Evolutionary conservation across 2,888 invertebrate genomes (phyloP).

Genomic region (Diplazon laetatorius): DNA sequence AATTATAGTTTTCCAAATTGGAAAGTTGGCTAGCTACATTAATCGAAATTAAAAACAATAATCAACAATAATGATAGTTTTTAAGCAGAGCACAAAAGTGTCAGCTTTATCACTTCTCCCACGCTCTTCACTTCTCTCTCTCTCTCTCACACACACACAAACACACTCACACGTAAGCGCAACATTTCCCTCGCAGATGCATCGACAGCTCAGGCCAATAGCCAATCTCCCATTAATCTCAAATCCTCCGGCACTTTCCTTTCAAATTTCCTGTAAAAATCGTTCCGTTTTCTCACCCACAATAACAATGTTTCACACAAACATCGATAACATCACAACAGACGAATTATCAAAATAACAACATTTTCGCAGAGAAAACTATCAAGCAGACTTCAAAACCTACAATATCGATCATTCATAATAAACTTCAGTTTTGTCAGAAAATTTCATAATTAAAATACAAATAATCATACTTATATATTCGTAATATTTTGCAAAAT

Average conservation of each 20-base stretch:
- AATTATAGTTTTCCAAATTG: too few species aligned
- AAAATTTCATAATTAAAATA: too few species aligned
- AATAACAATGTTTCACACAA: background rate
- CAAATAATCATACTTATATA: too few species aligned
- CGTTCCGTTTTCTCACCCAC: conserved; percentile 19
- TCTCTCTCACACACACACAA: conserved; percentile 30
- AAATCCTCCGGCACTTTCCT: conserved; percentile 44
- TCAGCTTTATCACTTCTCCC: conserved; percentile 1
- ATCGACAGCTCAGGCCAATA: conserved; percentile 32
- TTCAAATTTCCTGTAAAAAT: conserved; percentile 42
- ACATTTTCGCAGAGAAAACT: background rate
- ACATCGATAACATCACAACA: background rate
- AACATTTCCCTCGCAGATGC: conserved; percentile 16
- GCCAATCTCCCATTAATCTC: conserved; percentile 47
- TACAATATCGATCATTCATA: too few species aligned
- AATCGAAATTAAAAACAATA: too few species aligned
- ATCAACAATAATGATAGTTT: too few species aligned
- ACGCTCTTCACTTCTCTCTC: conserved; percentile 34
- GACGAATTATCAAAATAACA: background rate
- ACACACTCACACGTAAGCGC: conserved; percentile 26
- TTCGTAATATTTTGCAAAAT: too few species aligned
- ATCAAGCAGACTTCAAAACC: too few species aligned
- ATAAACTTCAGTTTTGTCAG: too few species aligned
- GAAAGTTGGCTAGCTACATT: too few species aligned
- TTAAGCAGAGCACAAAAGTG: too few species aligned